Evolutionary conservation across 2,797 vertebrate genomes (phyloP), one percentile per base, ranked within the genome.

Genomic region (Amblyopsis hoosieri): DNA sequence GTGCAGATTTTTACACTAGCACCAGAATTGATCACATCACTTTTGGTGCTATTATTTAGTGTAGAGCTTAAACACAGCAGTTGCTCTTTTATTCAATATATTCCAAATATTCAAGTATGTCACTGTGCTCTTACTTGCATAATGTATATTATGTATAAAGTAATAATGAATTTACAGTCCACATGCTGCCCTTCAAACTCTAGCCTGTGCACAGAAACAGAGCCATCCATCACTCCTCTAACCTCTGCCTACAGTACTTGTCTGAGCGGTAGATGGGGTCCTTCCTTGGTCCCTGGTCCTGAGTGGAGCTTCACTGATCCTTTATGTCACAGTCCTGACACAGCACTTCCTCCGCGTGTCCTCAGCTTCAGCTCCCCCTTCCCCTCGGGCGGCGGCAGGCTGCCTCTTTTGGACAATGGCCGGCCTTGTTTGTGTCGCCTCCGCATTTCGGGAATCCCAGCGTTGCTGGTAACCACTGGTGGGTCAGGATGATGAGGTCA

Each of bases 401-500:
- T 83, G 84, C 81, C 57, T 80, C 73, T 83, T 84, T 87, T 88
- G 85, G 85, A 92, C 91, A 93, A 91, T 90, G 84, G 85, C 87
- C 70, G 74, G 85, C 86, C 89, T 93, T 93, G 88, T 92, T 88
- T 90, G 81, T 55, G 4, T 86, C 78, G 66, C 86, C 86, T 73
- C 75, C 81, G 70, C 67, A 45, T 87, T 90, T 92, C 79, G 87
- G 90, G 91, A 93, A 91, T 91, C 85, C 90, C 85, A 12, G 79
- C 83, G 75, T 84, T 90, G 83, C 89, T 92, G 87, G 90, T 91
- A 92, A 93, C 86, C 84, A 74, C 85, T 81, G 69, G 87, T 80
- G 66, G 80, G 81, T 84, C 68, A 66, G 82, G 74, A 72, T 7
- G 84, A 86, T 93, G 90, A 93, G 76, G 86, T 92, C 91, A 94